Conservation (phyloP, 2,888 invertebrate species). For the Euphydryas editha region DNA sequence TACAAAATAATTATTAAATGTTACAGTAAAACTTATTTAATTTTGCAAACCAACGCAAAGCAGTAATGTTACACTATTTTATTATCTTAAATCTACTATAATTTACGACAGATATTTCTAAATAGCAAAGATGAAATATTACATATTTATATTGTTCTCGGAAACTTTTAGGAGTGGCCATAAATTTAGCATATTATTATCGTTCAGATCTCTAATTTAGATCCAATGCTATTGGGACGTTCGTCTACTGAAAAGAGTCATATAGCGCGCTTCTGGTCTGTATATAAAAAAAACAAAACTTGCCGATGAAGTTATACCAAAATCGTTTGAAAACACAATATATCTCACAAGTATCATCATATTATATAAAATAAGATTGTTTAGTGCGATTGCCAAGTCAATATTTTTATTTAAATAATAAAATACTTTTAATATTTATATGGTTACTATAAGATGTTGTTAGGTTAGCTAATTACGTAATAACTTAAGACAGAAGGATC, state of each 20-base stretch:
- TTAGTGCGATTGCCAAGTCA: not conserved
- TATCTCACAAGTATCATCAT: too few relatives aligned
- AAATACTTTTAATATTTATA: too few relatives aligned
- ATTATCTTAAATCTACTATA: not conserved
- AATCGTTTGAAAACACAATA: too few relatives aligned
- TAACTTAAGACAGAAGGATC: too few relatives aligned
- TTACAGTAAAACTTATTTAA: not conserved
- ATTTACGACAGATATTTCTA: not conserved
- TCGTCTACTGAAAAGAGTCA: constrained; percentile 10
- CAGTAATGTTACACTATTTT: not conserved
- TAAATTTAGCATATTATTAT: constrained; percentile 31
- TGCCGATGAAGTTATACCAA: too few relatives aligned
- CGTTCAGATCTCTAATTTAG: constrained; percentile 34
- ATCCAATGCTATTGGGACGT: constrained; percentile 17
- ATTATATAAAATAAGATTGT: too few relatives aligned
- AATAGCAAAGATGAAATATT: constrained; percentile 3
- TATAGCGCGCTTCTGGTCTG: not conserved
- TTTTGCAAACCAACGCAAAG: not conserved
- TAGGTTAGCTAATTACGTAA: too few relatives aligned
- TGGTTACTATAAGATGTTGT: too few relatives aligned
- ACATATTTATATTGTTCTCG: constrained; percentile 19
- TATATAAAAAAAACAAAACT: too few relatives aligned
- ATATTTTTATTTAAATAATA: too few relatives aligned
- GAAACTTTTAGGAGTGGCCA: constrained; percentile 24
- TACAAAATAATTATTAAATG: too few relatives aligned